Conservation (phyloP, 2,113 vertebrate species). For the Ramphastos sulfuratus region DNA sequence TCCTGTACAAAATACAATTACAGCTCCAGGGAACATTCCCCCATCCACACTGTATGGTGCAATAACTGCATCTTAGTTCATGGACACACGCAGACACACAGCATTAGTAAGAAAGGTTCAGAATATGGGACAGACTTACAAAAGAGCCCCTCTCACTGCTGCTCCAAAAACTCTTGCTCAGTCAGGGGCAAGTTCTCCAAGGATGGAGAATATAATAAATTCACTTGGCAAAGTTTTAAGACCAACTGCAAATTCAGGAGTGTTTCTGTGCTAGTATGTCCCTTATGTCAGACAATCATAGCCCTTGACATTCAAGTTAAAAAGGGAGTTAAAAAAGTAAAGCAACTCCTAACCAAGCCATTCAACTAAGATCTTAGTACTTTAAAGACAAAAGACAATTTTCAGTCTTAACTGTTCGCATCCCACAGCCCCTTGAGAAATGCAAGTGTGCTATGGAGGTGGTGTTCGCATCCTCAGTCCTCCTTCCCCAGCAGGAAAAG, state of each 20-base stretch:
- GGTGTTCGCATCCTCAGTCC: background rate
- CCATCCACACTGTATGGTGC: background rate
- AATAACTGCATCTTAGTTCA: background rate
- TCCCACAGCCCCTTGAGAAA: background rate
- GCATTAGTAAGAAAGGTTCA: slow-evolving; percentile 6
- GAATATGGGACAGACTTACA: background rate
- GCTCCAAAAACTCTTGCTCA: background rate
- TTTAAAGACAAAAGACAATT: background rate
- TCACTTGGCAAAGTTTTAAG: background rate
- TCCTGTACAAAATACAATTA: slow-evolving; percentile 50
- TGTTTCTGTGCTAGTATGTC: background rate
- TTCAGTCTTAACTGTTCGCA: background rate
- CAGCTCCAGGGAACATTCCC: background rate
- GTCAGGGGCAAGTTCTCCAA: background rate
- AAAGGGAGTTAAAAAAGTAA: background rate
- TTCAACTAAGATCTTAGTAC: background rate
- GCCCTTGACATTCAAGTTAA: slow-evolving; percentile 25
- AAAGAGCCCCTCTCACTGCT: background rate
- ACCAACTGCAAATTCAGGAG: background rate
- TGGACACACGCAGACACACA: fast-evolving
- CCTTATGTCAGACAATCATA: background rate
- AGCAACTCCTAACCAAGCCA: background rate
- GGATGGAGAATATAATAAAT: background rate
- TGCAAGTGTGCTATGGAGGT: background rate
- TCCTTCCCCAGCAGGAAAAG: background rate